Conservation (phyloP, 2,797 vertebrate species). For the Eulemur albifrons region DNA sequence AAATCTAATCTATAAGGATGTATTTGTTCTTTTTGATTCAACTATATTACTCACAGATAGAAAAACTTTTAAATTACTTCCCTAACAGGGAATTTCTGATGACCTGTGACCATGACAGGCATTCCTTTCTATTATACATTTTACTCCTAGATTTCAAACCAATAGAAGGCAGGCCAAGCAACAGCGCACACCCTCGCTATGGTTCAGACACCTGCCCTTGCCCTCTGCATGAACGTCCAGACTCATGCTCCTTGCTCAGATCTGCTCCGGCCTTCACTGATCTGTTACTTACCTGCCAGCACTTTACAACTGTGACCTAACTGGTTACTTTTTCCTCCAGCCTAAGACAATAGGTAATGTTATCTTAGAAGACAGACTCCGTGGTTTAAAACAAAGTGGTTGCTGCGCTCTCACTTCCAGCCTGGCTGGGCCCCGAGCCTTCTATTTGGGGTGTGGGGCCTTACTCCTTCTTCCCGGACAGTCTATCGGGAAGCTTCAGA, state of each 20-base stretch:
- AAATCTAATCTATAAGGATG: background rate
- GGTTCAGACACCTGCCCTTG: background rate
- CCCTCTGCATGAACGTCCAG: background rate
- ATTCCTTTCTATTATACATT: background rate
- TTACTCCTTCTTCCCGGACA: accelerated
- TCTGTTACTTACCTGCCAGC: background rate
- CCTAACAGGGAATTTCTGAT: background rate
- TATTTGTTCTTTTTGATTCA: background rate
- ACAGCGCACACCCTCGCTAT: background rate
- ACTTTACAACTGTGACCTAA: background rate
- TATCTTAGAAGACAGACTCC: background rate
- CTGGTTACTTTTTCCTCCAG: background rate
- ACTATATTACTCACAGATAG: background rate
- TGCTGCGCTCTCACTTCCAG: background rate
- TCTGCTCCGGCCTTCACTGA: background rate
- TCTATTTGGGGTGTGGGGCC: background rate
- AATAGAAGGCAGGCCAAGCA: background rate
- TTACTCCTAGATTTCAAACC: background rate
- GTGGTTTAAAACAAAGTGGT: background rate
- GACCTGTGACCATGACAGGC: background rate
- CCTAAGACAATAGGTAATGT: background rate
- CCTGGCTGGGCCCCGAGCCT: background rate
- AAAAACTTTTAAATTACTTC: background rate
- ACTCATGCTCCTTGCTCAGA: background rate
- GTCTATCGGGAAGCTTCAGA: no score